phyloP scores from a whole-genome alignment of 2,888 invertebrate species.

The Podabrus alpinus region DNA sequence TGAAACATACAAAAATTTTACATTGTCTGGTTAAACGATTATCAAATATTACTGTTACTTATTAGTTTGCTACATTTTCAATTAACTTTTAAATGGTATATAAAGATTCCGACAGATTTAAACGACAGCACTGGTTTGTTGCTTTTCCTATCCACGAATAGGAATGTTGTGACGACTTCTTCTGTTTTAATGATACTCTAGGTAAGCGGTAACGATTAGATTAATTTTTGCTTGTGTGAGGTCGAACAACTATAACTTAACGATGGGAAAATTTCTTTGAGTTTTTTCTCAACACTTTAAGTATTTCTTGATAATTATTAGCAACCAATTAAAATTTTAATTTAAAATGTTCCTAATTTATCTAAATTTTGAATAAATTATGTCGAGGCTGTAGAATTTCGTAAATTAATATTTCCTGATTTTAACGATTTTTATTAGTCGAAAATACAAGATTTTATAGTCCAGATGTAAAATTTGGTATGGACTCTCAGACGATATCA shows the following conservation, averaged over 20 bases:
- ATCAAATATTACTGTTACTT: not conserved
- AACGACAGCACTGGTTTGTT: constrained; percentile 5
- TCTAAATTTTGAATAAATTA: not conserved
- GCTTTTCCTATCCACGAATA: not conserved
- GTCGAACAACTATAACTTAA: not conserved
- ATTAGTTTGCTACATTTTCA: constrained; percentile 1
- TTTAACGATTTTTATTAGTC: not conserved
- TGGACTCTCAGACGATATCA: not conserved
- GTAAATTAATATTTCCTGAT: not conserved
- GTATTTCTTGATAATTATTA: not conserved
- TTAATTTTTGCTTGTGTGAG: constrained; percentile 1
- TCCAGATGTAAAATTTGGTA: not conserved
- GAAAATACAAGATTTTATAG: not conserved
- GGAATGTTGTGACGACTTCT: constrained; percentile 4
- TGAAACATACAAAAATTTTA: not conserved
- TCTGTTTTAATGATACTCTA: constrained; percentile 6
- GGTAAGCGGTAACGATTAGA: constrained; percentile 2
- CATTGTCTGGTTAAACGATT: not conserved
- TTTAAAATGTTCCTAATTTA: not conserved
- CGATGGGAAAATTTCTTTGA: not conserved
- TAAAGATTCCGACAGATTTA: constrained; percentile 17
- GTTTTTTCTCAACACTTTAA: not conserved
- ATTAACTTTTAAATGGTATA: constrained; percentile 12
- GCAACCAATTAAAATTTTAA: not conserved
- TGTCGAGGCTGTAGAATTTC: not conserved